These are phyloP conservation scores for Apus apus DNA, from an alignment of 2,113 vertebrate species.

Conservation along the genomic window DNA sequence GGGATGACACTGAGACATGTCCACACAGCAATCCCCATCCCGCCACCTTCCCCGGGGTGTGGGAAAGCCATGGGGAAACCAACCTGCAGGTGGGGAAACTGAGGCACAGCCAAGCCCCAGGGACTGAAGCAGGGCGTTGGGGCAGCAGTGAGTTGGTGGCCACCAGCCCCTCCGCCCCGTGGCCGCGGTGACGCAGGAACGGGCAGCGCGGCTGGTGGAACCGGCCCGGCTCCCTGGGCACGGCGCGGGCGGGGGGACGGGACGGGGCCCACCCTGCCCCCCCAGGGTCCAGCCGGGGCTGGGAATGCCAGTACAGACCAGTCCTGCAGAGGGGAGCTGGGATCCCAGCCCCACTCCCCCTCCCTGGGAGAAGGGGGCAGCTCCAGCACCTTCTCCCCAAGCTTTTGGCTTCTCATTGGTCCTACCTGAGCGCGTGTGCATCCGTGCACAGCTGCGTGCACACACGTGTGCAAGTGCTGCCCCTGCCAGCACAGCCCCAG, in stretches of 20 bases:
- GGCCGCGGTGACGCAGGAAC: not conserved
- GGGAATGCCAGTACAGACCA: not conserved
- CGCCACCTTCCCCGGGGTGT: not conserved
- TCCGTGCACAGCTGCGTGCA: rapidly evolving
- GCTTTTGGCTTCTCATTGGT: too few species aligned
- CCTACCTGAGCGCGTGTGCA: too few species aligned
- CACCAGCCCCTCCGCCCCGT: not conserved
- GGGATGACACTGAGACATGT: rapidly evolving
- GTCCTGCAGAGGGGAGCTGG: too few species aligned
- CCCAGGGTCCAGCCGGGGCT: not conserved
- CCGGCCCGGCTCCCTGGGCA: not conserved
- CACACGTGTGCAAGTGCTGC: not conserved
- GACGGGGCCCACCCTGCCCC: not conserved
- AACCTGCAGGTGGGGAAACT: not conserved
- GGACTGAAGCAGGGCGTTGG: rapidly evolving
- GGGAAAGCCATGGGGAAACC: not conserved
- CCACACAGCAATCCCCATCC: not conserved
- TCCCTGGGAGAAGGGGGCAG: too few species aligned
- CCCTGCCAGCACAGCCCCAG: too few species aligned
- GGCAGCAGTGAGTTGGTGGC: not conserved
- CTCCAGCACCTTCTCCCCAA: too few species aligned
- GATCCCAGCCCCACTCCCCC: too few species aligned
- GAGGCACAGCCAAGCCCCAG: not conserved
- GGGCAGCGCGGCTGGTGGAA: conserved; percentile 18
- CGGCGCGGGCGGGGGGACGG: not conserved